phyloP scores from a whole-genome alignment of 2,888 invertebrate genomes.

The Xylocampa areola region DNA sequence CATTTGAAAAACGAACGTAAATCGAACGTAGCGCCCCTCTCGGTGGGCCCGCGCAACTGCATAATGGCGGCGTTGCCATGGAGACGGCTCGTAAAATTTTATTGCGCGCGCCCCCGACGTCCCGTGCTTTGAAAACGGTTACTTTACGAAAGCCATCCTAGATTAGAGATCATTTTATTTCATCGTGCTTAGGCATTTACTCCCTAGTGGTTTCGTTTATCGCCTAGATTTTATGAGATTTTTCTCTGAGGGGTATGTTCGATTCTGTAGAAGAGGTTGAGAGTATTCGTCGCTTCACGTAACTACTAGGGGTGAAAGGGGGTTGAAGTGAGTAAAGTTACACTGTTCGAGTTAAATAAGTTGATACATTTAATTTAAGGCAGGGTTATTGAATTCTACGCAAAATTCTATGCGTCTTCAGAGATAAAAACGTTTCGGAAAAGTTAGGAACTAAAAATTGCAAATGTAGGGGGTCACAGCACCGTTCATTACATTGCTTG shows the following conservation, averaged over 20 bases:
- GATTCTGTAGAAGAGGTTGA: conserved; percentile 27
- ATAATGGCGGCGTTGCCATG: conserved; percentile 83
- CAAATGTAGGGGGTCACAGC: too few relatives aligned
- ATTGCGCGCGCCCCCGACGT: conserved; percentile 75
- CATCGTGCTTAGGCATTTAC: conserved; percentile 53
- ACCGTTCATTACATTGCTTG: too few relatives aligned
- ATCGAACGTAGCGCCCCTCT: conserved; percentile 61
- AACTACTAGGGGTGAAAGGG: conserved; percentile 15
- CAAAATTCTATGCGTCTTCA: background rate
- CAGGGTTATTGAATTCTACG: background rate
- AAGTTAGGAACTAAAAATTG: too few relatives aligned
- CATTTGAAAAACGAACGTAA: conserved; percentile 20
- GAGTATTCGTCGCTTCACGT: conserved; percentile 8
- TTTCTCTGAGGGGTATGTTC: conserved; percentile 39
- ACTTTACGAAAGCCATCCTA: conserved; percentile 62
- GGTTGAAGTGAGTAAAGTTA: background rate
- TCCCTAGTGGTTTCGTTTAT: conserved; percentile 57
- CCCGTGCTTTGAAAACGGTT: conserved; percentile 72
- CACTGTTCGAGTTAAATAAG: conserved; percentile 2
- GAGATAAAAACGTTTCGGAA: background rate
- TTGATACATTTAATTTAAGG: conserved; percentile 26
- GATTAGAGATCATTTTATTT: conserved; percentile 61
- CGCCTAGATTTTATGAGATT: conserved; percentile 52
- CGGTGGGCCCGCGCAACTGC: conserved; percentile 65
- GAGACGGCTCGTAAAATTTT: conserved; percentile 86